Conservation (phyloP, 2,888 invertebrate species). For the Drosophila longiperda region DNA sequence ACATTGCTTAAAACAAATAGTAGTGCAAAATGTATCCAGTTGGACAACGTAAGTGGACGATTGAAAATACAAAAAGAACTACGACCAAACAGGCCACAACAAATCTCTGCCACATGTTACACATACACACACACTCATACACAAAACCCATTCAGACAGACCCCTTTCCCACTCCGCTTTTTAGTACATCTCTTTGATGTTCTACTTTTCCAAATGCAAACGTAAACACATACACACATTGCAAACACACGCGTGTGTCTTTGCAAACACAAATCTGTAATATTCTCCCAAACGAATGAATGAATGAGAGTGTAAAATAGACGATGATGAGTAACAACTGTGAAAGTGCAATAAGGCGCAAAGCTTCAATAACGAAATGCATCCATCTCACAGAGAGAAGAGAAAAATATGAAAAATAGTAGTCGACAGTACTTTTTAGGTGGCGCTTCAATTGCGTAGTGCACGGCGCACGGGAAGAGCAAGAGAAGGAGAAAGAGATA, state of each 20-base stretch:
- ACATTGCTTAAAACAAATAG: constrained; percentile 69
- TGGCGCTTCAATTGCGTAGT: constrained; percentile 21
- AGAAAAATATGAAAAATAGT: constrained; percentile 1
- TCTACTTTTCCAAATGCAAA: constrained; percentile 49
- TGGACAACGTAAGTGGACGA: constrained; percentile 88
- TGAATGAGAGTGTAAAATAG: constrained; percentile 64
- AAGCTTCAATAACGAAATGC: constrained; percentile 27
- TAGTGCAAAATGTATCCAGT: constrained; percentile 88
- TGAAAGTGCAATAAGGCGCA: constrained; percentile 24
- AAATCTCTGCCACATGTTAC: constrained; percentile 63
- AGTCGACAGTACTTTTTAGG: constrained; percentile 17
- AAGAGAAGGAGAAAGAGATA: constrained; percentile 13
- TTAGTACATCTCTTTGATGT: constrained; percentile 33
- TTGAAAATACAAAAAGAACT: constrained; percentile 25
- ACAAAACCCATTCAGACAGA: background rate
- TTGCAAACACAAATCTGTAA: constrained; percentile 49
- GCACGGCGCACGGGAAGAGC: constrained; percentile 19
- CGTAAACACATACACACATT: constrained; percentile 13
- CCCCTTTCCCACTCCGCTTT: background rate
- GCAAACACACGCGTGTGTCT: constrained; percentile 22
- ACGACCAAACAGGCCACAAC: constrained; percentile 30
- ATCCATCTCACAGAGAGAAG: constrained; percentile 9
- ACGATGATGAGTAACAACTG: constrained; percentile 29
- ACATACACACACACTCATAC: constrained; percentile 15
- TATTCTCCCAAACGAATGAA: constrained; percentile 42